These are phyloP conservation scores for Drosophila demipolita DNA, from an alignment of 2,888 invertebrate genomes.

Conservation along the genomic window DNA sequence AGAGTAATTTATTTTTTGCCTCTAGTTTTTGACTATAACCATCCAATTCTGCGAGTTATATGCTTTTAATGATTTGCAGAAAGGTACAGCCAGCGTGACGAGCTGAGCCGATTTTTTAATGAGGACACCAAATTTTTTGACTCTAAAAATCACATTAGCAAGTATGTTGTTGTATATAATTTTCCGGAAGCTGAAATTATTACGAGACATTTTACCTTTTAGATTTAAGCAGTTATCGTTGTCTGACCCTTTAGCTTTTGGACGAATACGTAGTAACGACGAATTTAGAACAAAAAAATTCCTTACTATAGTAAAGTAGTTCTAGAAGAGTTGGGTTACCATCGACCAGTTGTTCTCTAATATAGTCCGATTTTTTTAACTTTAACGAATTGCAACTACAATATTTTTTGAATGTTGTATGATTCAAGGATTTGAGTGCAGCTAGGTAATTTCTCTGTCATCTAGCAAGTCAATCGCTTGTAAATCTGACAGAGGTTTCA, in stretches of 20 bases:
- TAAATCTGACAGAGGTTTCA: background rate
- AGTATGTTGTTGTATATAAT: background rate
- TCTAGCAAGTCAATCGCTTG: background rate
- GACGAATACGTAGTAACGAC: no score
- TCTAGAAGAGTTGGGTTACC: background rate
- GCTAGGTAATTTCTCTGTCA: background rate
- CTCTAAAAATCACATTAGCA: background rate
- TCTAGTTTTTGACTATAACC: background rate
- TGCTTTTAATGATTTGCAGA: background rate
- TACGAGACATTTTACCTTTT: background rate
- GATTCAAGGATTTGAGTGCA: background rate
- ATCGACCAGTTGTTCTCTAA: background rate
- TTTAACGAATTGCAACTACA: background rate
- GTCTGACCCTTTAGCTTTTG: background rate
- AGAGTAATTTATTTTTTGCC: fast-evolving
- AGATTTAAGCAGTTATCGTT: background rate
- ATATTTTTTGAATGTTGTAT: background rate
- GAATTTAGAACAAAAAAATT: background rate
- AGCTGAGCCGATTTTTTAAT: background rate
- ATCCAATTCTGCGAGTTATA: background rate
- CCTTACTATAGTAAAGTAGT: background rate
- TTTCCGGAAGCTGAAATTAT: background rate
- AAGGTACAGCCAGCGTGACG: background rate
- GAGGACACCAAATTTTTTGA: background rate
- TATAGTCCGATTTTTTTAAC: background rate